Percentiles rank a stretch among this genome's conserved stretches.
Evolutionary conservation across 2,797 vertebrate genomes (phyloP).

Genomic region (Diplodus sargus): DNA sequence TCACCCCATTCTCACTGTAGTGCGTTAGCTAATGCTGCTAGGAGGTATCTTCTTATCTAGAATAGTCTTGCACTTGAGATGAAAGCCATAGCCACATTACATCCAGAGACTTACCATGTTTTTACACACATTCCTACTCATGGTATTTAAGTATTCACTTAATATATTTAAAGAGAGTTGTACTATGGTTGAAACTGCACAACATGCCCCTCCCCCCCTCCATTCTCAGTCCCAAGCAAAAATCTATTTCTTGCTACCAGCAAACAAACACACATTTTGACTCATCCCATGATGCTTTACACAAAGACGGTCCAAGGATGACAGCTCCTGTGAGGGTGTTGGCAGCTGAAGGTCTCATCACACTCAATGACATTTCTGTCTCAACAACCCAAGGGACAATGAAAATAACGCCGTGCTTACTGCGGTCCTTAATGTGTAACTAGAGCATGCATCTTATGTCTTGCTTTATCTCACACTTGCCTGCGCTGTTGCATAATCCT

Average conservation of each 20-base stretch:
- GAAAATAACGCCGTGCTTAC: conserved; percentile 24
- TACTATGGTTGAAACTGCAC: conserved; percentile 43
- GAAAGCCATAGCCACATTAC: conserved; percentile 71
- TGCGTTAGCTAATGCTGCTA: conserved; percentile 69
- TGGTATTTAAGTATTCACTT: conserved; percentile 64
- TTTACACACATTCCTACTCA: conserved; percentile 74
- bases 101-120: conserved; percentile 63
- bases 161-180: conserved; percentile 40
- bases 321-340: conserved; percentile 27
- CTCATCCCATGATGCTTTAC: conserved; percentile 29
- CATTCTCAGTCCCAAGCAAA: conserved; percentile 36
- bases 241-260: conserved; percentile 38
- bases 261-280: conserved; percentile 23
- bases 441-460: conserved; percentile 27
- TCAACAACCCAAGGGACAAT: conserved; percentile 13
- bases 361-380: conserved; percentile 19
- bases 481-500: conserved; percentile 46
- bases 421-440: conserved; percentile 46
- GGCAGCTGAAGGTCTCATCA: conserved; percentile 42
- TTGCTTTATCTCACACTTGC: conserved; percentile 36
- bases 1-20: conserved; percentile 43
- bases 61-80: conserved; percentile 67
- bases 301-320: conserved; percentile 52
- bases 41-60: conserved; percentile 63
- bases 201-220: conserved; percentile 15